phyloP scores from a whole-genome alignment of 2,888 invertebrate species.

The Pteria penguin region DNA sequence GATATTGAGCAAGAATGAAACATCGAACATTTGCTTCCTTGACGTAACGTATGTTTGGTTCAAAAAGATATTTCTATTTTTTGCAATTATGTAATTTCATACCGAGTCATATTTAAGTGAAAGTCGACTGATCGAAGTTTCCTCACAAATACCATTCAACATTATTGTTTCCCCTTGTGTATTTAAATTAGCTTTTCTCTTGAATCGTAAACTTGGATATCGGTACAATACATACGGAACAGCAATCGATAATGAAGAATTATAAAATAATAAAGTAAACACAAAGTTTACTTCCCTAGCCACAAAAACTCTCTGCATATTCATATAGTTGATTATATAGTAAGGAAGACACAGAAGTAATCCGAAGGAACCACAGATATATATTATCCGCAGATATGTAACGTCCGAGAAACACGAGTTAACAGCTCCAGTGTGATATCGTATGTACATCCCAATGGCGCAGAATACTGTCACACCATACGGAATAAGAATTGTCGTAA shows the following conservation, averaged over 20 bases:
- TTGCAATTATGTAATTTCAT: too few relatives aligned
- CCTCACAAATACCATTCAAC: neutral
- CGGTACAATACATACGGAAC: slow-evolving; percentile 28
- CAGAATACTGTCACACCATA: slow-evolving; percentile 24
- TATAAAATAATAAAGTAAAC: slow-evolving; percentile 29
- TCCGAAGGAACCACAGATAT: slow-evolving; percentile 23
- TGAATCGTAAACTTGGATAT: neutral
- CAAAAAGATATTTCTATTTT: too few relatives aligned
- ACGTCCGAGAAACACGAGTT: slow-evolving; percentile 3
- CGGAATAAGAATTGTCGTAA: slow-evolving; percentile 42
- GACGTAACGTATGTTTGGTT: too few relatives aligned
- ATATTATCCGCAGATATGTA: slow-evolving; percentile 24
- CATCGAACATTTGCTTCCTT: too few relatives aligned
- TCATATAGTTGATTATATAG: slow-evolving; percentile 36
- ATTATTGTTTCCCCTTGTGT: neutral
- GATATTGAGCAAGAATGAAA: too few relatives aligned
- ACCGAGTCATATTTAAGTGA: neutral
- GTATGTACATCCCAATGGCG: slow-evolving; percentile 18
- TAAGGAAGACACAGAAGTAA: slow-evolving; percentile 29
- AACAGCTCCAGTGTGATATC: slow-evolving; percentile 12
- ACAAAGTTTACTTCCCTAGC: slow-evolving; percentile 19
- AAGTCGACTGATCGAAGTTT: neutral
- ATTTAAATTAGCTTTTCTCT: neutral
- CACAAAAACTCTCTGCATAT: slow-evolving; percentile 12
- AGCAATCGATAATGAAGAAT: slow-evolving; percentile 24